Conservation (phyloP, 2,113 vertebrate genomes). For the Ictalurus punctatus region DNA sequence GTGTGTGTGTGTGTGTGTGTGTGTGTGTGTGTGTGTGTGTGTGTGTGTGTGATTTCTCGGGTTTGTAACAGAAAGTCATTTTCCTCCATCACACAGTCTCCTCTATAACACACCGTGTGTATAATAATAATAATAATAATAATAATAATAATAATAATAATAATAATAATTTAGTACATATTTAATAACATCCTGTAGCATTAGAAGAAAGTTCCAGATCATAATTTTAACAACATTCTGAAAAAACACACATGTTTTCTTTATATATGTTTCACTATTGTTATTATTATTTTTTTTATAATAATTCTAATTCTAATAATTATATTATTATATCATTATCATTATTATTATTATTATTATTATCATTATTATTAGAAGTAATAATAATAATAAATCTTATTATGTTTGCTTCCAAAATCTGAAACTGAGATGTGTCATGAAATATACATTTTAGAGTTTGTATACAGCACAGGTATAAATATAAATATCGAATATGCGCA, state of each 20-base stretch:
- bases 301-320: neutral
- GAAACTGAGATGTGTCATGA: no score
- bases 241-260: neutral
- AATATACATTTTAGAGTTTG: no score
- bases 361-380: neutral
- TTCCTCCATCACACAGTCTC: neutral
- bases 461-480: no score
- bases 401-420: no score
- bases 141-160: neutral
- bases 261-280: neutral
- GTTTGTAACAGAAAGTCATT: slow-evolving; percentile 4
- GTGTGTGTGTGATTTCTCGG: neutral
- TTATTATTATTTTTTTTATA: neutral
- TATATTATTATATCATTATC: no score
- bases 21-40: neutral
- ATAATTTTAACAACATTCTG: neutral
- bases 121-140: neutral
- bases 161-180: no score
- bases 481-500: neutral
- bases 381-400: no score
- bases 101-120: neutral
- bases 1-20: slow-evolving; percentile 11
- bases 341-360: no score
- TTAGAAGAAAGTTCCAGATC: neutral
- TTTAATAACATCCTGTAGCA: neutral